Evolutionary conservation across 2,797 vertebrate species (phyloP).

Genomic region (Sebastiscus tertius): DNA sequence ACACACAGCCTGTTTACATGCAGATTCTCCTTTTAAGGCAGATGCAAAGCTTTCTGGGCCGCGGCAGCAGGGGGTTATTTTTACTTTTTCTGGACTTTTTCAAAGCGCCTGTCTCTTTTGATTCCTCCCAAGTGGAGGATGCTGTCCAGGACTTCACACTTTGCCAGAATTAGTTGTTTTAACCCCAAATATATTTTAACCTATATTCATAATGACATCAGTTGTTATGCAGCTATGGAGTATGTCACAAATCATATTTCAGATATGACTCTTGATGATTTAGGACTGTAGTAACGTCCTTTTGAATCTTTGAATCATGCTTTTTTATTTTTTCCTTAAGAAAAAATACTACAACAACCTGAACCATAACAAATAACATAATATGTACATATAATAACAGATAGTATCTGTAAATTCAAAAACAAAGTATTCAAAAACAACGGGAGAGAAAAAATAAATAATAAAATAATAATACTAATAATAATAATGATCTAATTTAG

Average conservation of each 20-base stretch:
- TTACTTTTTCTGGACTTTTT: slow-evolving; percentile 52
- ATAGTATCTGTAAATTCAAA: too few relatives aligned
- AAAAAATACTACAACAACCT: too few relatives aligned
- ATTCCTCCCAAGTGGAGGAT: slow-evolving; percentile 17
- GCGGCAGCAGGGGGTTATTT: slow-evolving; percentile 28
- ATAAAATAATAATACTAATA: too few relatives aligned
- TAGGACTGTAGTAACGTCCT: too few relatives aligned
- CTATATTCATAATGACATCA: neutral
- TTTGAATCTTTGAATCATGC: too few relatives aligned
- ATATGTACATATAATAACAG: too few relatives aligned
- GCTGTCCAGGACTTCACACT: slow-evolving; percentile 27
- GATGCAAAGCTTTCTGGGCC: slow-evolving; percentile 46
- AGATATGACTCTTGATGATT: neutral
- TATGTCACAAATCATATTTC: neutral
- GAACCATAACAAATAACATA: too few relatives aligned
- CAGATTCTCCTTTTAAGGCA: slow-evolving; percentile 57
- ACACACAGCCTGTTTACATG: slow-evolving; percentile 55
- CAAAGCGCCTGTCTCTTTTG: slow-evolving; percentile 4
- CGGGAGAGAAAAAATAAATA: too few relatives aligned
- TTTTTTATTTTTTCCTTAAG: too few relatives aligned
- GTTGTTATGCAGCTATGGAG: neutral
- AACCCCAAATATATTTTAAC: neutral
- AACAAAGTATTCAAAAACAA: too few relatives aligned
- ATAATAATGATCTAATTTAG: too few relatives aligned
- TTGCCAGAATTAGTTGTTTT: neutral